Evolutionary conservation across 2,797 vertebrate genomes (phyloP).

Genomic region (Anableps anableps): DNA sequence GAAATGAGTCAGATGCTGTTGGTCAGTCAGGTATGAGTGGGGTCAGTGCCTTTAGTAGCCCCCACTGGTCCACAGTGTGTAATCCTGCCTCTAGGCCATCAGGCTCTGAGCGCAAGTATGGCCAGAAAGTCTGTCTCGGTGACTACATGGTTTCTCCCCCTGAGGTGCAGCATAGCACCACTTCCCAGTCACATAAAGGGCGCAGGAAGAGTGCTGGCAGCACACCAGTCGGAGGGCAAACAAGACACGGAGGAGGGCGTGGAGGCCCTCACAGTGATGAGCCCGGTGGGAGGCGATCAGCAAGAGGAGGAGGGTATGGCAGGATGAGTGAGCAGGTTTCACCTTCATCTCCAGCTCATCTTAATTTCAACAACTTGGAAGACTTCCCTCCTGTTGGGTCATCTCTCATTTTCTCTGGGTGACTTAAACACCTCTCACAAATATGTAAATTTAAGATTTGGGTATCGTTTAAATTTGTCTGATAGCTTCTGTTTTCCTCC

Average conservation of each 20-base stretch:
- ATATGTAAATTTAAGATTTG: not conserved
- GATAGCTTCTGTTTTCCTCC: constrained; percentile 27
- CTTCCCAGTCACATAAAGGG: constrained; percentile 73
- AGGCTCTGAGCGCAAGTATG: constrained; percentile 79
- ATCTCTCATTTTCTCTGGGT: constrained; percentile 80
- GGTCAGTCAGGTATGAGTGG: constrained; percentile 63
- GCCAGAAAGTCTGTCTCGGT: constrained; percentile 84
- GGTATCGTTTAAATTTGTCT: not conserved
- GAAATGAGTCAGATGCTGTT: constrained; percentile 55
- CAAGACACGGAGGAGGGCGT: constrained; percentile 70
- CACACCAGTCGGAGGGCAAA: constrained; percentile 54
- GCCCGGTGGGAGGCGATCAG: constrained; percentile 66
- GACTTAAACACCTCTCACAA: constrained; percentile 64
- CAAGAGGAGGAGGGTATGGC: constrained; percentile 59
- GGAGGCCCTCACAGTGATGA: constrained; percentile 72
- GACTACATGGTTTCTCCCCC: constrained; percentile 84
- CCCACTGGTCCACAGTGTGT: constrained; percentile 75
- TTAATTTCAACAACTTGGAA: constrained; percentile 94
- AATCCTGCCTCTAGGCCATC: constrained; percentile 78
- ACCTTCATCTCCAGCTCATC: constrained; percentile 72
- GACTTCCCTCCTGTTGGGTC: constrained; percentile 94
- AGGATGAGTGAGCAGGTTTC: constrained; percentile 74
- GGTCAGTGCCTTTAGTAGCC: constrained; percentile 78
- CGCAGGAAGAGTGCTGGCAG: constrained; percentile 74
- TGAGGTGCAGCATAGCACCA: constrained; percentile 76